Base-by-base conservation (phyloP, 2,888 invertebrate species). In the Baronia brevicornis region DNA sequence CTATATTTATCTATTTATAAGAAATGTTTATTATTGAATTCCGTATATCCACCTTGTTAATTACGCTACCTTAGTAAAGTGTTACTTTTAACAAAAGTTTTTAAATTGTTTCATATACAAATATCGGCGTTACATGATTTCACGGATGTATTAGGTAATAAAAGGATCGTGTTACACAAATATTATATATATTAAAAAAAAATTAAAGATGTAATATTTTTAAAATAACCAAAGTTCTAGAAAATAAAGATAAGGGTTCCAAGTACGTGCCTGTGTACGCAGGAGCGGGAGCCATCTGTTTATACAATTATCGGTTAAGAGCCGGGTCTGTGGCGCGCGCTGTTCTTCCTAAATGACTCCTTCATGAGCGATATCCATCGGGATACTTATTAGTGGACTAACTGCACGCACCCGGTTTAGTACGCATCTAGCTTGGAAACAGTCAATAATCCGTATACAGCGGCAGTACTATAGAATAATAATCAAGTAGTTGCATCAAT, bases 331-430 rank as follows among this genome's bases (percentile, higher is more conserved):
- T 73, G 75, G 75, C 78, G 72, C 72, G 70, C 78, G 77, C 79
- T 80, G 82, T 82, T 77, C 77, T 68, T 77, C 72, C 75, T 80
- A 82, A 82, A 84, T 82, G 80, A 78, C 47, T 79, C 80, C 75
- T 80, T 78, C 74, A 77, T 75, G 62, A 72, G 60, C 62, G 63
- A 66, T 63, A 68, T 64, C 65, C 75, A 74, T 56, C 61, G 67
- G 72, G 64, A 64, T 67, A 60, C 70, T 71, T 72, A 74, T 71
- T 73, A 74, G 68, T 36, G 60, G 51, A 49, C 54, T 54, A 59
- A 63, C 52, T 61, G 50, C 51, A 50, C 65, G 60, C 51, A 46
- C 52, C 55, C 45, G 47, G 65, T 69, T 74, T 70, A 79, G 74
- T 78, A 60, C 56, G 66, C 57, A 46, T 50, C 55, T 54, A 45